phyloP scores from a whole-genome alignment of 2,888 invertebrate species.

The Cryptophagus acutangulus region DNA sequence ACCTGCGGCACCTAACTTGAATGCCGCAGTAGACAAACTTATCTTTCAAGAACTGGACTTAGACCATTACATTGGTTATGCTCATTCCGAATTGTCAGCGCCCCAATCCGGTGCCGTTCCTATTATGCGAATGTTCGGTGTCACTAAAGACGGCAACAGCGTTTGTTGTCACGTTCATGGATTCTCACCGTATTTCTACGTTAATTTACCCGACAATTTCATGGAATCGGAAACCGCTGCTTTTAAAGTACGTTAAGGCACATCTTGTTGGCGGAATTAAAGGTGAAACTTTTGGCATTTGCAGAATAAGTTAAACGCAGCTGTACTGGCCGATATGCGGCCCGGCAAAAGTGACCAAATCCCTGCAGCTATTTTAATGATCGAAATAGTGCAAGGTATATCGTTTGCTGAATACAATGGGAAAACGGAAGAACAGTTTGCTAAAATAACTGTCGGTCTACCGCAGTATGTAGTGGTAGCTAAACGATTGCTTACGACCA shows the following conservation, averaged over 20 bases:
- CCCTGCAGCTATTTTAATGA: constrained; percentile 73
- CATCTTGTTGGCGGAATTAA: too few species aligned
- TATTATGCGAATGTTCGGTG: constrained; percentile 83
- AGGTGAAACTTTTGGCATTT: too few species aligned
- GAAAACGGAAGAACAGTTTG: constrained; percentile 68
- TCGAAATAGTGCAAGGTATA: constrained; percentile 73
- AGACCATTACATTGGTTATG: constrained; percentile 77
- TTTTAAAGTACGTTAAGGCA: constrained; percentile 56
- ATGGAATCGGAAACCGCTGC: constrained; percentile 55
- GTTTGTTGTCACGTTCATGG: constrained; percentile 97
- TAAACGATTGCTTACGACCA: constrained; percentile 76
- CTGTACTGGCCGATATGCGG: constrained; percentile 72
- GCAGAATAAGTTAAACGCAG: constrained; percentile 67
- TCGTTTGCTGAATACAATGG: constrained; percentile 88
- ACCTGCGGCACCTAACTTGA: constrained; percentile 60
- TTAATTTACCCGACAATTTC: constrained; percentile 74
- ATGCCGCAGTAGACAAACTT: constrained; percentile 63
- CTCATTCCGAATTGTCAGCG: constrained; percentile 84
- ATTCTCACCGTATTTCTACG: constrained; percentile 94
- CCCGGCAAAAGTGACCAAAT: constrained; percentile 74
- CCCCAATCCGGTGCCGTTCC: constrained; percentile 76
- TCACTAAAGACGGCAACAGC: constrained; percentile 85
- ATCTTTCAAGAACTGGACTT: constrained; percentile 92
- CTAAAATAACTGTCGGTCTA: constrained; percentile 76
- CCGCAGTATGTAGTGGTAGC: constrained; percentile 79